phyloP scores from a whole-genome alignment of 2,888 invertebrate genomes.

The Aelia acuminata region DNA sequence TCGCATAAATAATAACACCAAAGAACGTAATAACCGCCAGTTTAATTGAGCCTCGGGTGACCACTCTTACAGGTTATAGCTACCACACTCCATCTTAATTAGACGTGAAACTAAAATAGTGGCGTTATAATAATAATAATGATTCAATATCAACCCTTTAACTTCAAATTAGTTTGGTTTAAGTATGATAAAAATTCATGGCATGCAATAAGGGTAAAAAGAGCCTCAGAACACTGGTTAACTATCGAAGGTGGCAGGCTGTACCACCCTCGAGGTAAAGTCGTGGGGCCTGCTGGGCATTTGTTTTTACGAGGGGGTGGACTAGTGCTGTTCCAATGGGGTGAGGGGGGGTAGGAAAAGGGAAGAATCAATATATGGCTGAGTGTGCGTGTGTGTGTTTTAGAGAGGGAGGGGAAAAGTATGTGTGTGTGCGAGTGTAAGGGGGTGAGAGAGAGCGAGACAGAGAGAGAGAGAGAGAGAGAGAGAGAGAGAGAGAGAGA shows the following conservation, averaged over 20 bases:
- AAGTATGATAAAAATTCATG: not conserved
- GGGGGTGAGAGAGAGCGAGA: not conserved
- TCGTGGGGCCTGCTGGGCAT: constrained; percentile 14
- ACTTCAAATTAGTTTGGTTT: not conserved
- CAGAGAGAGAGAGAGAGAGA: not conserved
- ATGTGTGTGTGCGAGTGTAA: not conserved
- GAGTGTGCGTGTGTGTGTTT: constrained; percentile 42
- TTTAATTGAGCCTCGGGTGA: too few species aligned
- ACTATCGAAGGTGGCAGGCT: not conserved
- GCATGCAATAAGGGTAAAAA: not conserved
- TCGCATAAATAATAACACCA: too few species aligned
- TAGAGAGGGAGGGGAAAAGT: not conserved
- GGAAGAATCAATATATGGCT: constrained; percentile 31
- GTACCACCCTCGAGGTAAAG: constrained; percentile 3
- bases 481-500: not conserved
- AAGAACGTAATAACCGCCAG: too few species aligned
- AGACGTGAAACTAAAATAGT: too few species aligned
- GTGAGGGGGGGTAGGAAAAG: constrained; percentile 14
- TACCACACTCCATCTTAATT: too few species aligned
- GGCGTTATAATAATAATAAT: too few species aligned
- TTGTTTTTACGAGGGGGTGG: constrained; percentile 50
- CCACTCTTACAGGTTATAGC: too few species aligned
- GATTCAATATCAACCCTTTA: too few species aligned
- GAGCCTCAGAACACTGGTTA: not conserved
- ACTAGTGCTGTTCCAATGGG: constrained; percentile 34